Conservation (phyloP, 2,797 vertebrate genomes). For the Jordanella pulchra region DNA sequence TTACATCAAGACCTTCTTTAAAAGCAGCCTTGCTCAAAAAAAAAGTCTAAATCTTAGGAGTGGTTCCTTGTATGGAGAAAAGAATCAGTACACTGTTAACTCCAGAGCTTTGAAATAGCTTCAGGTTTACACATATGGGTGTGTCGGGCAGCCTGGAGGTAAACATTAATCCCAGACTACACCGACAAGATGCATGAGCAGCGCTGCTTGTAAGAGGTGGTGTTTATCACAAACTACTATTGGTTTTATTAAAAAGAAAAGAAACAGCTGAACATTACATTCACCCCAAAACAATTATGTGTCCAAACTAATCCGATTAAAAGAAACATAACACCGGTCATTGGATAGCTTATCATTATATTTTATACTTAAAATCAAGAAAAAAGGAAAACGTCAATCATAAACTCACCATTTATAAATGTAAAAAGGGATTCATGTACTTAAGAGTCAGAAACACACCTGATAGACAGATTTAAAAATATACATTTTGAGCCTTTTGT, state of each 20-base stretch:
- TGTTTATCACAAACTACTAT: constrained; percentile 20
- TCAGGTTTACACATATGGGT: constrained; percentile 54
- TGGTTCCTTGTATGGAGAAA: constrained; percentile 63
- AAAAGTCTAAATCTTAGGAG: constrained; percentile 33
- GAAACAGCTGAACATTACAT: background rate
- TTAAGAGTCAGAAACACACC: too few species aligned
- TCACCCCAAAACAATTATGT: background rate
- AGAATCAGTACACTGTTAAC: constrained; percentile 39
- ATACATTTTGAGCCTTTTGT: too few species aligned
- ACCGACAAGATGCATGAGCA: constrained; percentile 28
- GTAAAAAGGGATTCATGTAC: too few species aligned
- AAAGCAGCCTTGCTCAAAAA: constrained; percentile 32
- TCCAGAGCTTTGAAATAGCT: constrained; percentile 51
- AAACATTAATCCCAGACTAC: constrained; percentile 52
- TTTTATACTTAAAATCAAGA: too few species aligned
- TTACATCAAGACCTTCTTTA: constrained; percentile 45
- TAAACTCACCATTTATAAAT: too few species aligned
- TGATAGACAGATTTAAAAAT: too few species aligned
- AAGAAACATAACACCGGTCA: too few species aligned
- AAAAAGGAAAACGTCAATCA: too few species aligned
- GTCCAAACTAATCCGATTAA: background rate
- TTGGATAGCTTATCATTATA: too few species aligned
- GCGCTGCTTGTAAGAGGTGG: background rate
- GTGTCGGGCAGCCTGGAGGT: constrained; percentile 37
- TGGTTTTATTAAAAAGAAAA: constrained; percentile 19